phyloP scores from a whole-genome alignment of 2,797 vertebrate species.

The Echeneis naucrates region DNA sequence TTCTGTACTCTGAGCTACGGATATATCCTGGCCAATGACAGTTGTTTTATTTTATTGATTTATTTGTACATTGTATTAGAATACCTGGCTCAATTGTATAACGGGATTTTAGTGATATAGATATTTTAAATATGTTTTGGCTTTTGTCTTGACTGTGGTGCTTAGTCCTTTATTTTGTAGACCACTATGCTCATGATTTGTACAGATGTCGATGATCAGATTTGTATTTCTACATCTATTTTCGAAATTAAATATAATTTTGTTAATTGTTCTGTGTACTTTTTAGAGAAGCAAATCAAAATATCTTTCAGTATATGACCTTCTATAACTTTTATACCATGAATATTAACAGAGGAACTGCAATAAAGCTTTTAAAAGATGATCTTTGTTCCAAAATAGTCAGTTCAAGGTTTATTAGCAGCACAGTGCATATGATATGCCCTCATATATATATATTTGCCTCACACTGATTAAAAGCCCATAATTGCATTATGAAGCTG shows the following conservation, averaged over 20 bases:
- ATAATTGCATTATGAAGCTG: neutral
- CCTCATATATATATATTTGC: neutral
- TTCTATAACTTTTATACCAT: neutral
- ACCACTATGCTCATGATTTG: constrained; percentile 18
- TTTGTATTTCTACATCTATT: constrained; percentile 64
- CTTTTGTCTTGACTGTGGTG: neutral
- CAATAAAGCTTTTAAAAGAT: too few species aligned
- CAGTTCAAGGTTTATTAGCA: neutral
- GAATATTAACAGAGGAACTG: neutral
- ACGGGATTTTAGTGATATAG: neutral
- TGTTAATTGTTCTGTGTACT: neutral
- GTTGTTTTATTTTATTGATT: neutral
- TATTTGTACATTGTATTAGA: neutral
- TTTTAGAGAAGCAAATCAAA: constrained; percentile 2
- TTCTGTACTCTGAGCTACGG: constrained; percentile 87
- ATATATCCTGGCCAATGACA: neutral
- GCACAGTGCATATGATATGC: neutral
- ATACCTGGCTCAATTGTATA: neutral
- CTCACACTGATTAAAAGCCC: neutral
- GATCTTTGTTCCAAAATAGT: neutral
- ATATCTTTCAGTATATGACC: neutral
- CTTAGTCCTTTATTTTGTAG: constrained; percentile 25
- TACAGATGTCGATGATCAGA: constrained; percentile 39
- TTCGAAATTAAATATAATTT: constrained; percentile 71
- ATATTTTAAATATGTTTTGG: constrained; percentile 1